These are phyloP conservation scores for Frankliniella intonsa DNA, from an alignment of 2,888 invertebrate species.

Conservation along the genomic window DNA sequence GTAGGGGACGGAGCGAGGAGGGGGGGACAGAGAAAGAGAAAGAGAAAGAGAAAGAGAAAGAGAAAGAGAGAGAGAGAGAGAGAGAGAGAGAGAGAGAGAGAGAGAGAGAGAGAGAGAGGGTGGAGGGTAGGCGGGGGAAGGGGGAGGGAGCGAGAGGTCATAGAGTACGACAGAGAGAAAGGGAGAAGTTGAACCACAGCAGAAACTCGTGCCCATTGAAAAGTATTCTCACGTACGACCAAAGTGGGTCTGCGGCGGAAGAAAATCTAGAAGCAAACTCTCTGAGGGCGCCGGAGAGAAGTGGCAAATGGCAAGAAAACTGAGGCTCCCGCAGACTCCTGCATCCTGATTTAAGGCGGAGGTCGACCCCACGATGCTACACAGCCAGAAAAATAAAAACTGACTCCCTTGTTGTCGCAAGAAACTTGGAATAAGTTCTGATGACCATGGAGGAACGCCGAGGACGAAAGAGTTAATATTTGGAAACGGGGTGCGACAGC, in stretches of 20 bases:
- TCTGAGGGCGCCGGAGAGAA: neutral
- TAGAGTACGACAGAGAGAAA: neutral
- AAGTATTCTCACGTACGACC: slow-evolving; percentile 19
- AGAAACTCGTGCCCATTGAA: slow-evolving; percentile 9
- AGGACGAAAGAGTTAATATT: too few species aligned
- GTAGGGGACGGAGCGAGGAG: neutral
- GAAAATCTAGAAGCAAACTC: slow-evolving; percentile 26
- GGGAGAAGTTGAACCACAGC: neutral
- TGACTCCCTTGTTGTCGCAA: too few species aligned
- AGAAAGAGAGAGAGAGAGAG: neutral
- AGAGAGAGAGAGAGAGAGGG: neutral
- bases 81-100: too few species aligned
- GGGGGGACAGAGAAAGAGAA: neutral
- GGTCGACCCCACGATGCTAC: too few species aligned
- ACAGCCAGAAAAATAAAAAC: too few species aligned
- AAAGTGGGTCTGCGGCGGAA: slow-evolving; percentile 3
- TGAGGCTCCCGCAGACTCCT: neutral
- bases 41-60: neutral
- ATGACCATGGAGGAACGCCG: too few species aligned
- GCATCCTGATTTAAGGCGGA: slow-evolving; percentile 4
- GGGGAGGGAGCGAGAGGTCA: neutral
- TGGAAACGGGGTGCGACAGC: too few species aligned
- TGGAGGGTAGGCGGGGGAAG: neutral
- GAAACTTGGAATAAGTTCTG: too few species aligned
- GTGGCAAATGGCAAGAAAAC: slow-evolving; percentile 22